Evolutionary conservation across 1,140 invertebrate species (phyloP).

Genomic region (Propsilocerus akamusi): DNA sequence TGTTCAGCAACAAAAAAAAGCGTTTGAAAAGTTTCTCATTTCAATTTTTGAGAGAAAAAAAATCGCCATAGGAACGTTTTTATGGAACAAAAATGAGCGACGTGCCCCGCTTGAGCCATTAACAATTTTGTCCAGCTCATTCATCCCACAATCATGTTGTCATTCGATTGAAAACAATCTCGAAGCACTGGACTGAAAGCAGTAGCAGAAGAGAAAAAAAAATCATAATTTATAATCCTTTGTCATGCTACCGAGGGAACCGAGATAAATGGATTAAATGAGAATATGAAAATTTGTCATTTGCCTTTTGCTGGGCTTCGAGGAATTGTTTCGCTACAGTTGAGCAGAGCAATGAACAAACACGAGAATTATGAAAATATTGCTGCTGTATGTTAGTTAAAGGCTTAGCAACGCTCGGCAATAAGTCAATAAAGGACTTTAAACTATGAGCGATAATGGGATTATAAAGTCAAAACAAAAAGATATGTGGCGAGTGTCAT

Average conservation of each 20-base stretch:
- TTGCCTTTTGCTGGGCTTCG: background rate
- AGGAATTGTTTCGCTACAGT: background rate
- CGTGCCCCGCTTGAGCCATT: too few species aligned
- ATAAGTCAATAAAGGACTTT: slow-evolving; percentile 4
- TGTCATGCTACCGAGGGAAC: background rate
- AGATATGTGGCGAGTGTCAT: background rate
- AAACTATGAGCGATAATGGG: background rate
- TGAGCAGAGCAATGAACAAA: background rate
- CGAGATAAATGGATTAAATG: background rate
- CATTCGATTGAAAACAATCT: too few species aligned
- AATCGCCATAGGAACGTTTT: too few species aligned
- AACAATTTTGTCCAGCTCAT: too few species aligned
- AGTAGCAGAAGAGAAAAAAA: background rate
- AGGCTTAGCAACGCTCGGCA: too few species aligned
- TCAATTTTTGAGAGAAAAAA: too few species aligned
- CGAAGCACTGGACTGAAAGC: too few species aligned
- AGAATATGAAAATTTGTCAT: background rate
- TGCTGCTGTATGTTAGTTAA: too few species aligned
- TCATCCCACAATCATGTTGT: too few species aligned
- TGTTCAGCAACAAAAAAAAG: too few species aligned
- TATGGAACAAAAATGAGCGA: too few species aligned
- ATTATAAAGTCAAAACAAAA: slow-evolving; percentile 2
- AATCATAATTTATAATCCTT: background rate
- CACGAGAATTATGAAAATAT: background rate
- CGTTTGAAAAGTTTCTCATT: too few species aligned